Evolutionary conservation across 1,140 invertebrate species (phyloP), one percentile per base, ranked within the genome.

Genomic region (Bombus superbus): DNA sequence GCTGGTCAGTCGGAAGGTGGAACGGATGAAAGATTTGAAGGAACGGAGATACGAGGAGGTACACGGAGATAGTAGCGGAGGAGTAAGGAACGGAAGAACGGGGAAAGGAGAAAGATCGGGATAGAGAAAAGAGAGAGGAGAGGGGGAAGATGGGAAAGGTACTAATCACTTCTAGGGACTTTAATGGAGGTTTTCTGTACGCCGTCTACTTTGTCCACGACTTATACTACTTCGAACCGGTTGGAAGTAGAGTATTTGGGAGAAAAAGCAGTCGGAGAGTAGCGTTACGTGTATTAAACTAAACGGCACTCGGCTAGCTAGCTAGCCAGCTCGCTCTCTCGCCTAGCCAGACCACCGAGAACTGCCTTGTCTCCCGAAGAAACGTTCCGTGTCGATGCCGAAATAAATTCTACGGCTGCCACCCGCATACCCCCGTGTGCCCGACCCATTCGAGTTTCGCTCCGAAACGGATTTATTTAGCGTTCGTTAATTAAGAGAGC

Each of bases 161-260:
- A 95, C 94, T 95, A 95, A 95, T 95, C 94, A 95, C 94, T 95
- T 95, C 93, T 94, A 93, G 94, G 93, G 94, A 95, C 94, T 95
- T 95, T 95, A 95, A 95, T 95, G 95, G 95, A 95, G 94, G 93
- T 95, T 95, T 95, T 95, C 95, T 95, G 95, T 95, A 95, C 93
- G 90, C 92, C 93, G 94, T 95, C 94, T 95, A 94, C 94, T 95
- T 94, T 93, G 94, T 94, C 94, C 94, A 95, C 92, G 93, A 95
- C 94, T 95, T 95, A 94, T 94, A 94, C 94, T 91, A 93, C 94
- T 93, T 84, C 89, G 88, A 89, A 88, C 81, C 88, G 66, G 78
- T 87, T 87, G 91, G 91, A 92, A 92, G 92, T 89, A 86, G 92
- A 94, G 92, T 92, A 91, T 93, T 92, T 92, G 90, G 89, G 90